A percentile compares a stretch with the other conserved stretches of the same genome.
These are phyloP conservation scores for Zaprionus vittiger DNA, from an alignment of 1,140 invertebrate species.

Conservation along the genomic window DNA sequence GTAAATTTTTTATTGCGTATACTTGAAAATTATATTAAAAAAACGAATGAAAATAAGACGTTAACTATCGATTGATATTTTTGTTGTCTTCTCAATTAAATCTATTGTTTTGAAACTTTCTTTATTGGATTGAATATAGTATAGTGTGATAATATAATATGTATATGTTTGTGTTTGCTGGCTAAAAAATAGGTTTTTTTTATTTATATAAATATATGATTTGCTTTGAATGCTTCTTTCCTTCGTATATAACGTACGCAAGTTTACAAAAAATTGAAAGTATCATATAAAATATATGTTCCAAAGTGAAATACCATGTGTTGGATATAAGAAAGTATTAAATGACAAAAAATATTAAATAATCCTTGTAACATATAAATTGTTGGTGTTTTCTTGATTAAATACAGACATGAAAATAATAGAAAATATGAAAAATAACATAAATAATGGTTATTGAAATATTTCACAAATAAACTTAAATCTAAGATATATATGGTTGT, in stretches of 20 bases:
- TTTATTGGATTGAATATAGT: constrained; percentile 54
- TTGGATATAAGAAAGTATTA: constrained; percentile 44
- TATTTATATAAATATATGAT: constrained; percentile 65
- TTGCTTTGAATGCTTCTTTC: constrained; percentile 43
- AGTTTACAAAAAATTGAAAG: constrained; percentile 60
- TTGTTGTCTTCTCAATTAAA: constrained; percentile 38
- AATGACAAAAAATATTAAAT: constrained; percentile 13
- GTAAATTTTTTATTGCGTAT: constrained; percentile 47
- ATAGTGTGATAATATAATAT: constrained; percentile 43
- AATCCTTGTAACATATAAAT: constrained; percentile 35
- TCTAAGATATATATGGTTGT: constrained; percentile 36
- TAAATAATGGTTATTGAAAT: constrained; percentile 61
- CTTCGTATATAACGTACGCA: constrained; percentile 31
- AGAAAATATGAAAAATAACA: constrained; percentile 47
- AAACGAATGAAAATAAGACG: constrained; percentile 49
- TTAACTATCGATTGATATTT: constrained; percentile 23
- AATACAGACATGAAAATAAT: constrained; percentile 30
- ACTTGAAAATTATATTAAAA: constrained; percentile 51
- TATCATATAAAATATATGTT: constrained; percentile 55
- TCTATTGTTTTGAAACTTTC: constrained; percentile 71
- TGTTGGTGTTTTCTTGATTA: background rate
- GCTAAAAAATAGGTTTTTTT: constrained; percentile 31
- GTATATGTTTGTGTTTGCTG: constrained; percentile 42
- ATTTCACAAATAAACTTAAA: constrained; percentile 69
- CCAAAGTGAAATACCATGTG: constrained; percentile 37